phyloP scores from a whole-genome alignment of 2,888 invertebrate genomes.

The Athalia cordata region DNA sequence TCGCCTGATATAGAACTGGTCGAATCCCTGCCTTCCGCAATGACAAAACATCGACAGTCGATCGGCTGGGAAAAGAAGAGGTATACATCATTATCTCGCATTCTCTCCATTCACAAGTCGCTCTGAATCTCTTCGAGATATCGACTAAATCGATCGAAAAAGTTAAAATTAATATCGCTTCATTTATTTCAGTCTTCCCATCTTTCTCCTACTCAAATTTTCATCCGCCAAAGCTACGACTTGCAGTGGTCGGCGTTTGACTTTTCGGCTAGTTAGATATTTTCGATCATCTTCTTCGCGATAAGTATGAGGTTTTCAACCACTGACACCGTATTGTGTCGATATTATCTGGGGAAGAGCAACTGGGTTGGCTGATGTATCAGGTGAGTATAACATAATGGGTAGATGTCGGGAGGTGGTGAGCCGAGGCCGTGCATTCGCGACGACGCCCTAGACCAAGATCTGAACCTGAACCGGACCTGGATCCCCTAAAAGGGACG shows the following conservation, averaged over 20 bases:
- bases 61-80: constrained; percentile 52
- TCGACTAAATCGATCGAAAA: not conserved
- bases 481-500: constrained; percentile 49
- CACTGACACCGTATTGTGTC: constrained; percentile 17
- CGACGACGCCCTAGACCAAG: constrained; percentile 37
- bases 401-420: not conserved
- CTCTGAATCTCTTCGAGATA: constrained; percentile 18
- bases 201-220: not conserved
- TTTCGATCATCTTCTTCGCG: too few species aligned
- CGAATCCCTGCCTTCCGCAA: constrained; percentile 71
- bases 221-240: too few species aligned
- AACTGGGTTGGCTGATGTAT: constrained; percentile 21
- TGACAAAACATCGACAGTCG: constrained; percentile 72
- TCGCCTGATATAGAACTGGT: constrained; percentile 72
- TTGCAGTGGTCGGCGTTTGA: too few species aligned
- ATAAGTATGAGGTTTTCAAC: not conserved
- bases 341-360: constrained; percentile 40
- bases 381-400: constrained; percentile 3
- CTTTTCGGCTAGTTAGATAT: too few species aligned
- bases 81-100: not conserved
- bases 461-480: constrained; percentile 15
- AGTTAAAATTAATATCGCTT: too few species aligned
- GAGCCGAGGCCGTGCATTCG: not conserved
- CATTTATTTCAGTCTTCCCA: too few species aligned
- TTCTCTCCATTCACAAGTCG: not conserved